These are phyloP conservation scores for Gonioctena quinquepunctata DNA, from an alignment of 1,140 invertebrate species.

Conservation along the genomic window DNA sequence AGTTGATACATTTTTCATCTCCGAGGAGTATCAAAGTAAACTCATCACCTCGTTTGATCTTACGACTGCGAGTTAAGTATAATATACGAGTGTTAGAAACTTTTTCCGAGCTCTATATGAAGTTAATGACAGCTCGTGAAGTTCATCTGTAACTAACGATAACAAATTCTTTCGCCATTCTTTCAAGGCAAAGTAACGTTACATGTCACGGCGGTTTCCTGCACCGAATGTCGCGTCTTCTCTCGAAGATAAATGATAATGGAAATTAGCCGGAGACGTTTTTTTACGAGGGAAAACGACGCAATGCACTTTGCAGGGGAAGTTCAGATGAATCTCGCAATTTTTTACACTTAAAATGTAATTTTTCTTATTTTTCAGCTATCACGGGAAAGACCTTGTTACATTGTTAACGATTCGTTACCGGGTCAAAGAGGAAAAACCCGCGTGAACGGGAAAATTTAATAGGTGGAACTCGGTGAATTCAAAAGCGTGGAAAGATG, in stretches of 20 bases:
- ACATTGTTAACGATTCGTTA: not conserved
- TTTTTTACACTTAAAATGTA: slow-evolving; percentile 30
- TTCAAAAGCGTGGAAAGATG: not conserved
- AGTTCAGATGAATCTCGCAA: slow-evolving; percentile 9
- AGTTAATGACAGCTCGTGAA: slow-evolving; percentile 15
- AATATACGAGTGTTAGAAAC: slow-evolving; percentile 1
- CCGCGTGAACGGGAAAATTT: not conserved
- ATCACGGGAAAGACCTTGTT: slow-evolving; percentile 10
- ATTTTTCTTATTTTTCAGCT: slow-evolving; percentile 24
- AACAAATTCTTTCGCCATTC: slow-evolving; percentile 32
- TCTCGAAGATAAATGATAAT: slow-evolving; percentile 37
- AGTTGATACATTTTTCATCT: not conserved
- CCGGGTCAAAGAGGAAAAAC: not conserved
- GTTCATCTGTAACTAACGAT: slow-evolving; percentile 20
- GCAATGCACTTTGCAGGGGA: slow-evolving; percentile 30
- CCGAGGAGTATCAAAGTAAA: not conserved
- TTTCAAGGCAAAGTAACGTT: slow-evolving; percentile 27
- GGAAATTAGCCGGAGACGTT: slow-evolving; percentile 35
- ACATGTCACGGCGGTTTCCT: slow-evolving; percentile 27
- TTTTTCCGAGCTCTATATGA: slow-evolving; percentile 8
- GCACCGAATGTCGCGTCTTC: slow-evolving; percentile 2
- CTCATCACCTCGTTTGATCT: not conserved
- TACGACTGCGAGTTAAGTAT: not conserved
- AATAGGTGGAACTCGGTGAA: not conserved
- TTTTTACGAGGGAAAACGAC: slow-evolving; percentile 24